A percentile compares a stretch with the other conserved stretches of the same genome.
These are phyloP conservation scores for Pogonocherus hispidulus DNA, from an alignment of 2,888 invertebrate species.

Conservation along the genomic window DNA sequence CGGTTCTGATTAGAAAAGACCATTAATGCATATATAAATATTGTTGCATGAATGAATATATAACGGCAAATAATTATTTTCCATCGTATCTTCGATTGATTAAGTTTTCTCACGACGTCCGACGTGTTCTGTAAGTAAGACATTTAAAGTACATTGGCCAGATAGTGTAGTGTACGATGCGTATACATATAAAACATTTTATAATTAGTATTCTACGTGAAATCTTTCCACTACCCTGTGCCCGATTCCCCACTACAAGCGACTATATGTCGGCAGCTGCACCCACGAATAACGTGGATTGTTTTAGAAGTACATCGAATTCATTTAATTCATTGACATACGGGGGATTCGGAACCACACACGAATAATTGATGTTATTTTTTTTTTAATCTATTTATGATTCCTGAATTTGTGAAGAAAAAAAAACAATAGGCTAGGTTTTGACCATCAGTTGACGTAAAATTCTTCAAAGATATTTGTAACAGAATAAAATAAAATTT, in stretches of 20 bases:
- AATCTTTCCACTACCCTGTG: slow-evolving; percentile 41
- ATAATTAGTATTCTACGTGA: slow-evolving; percentile 57
- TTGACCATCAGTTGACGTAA: too few relatives aligned
- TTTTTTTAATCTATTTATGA: background rate
- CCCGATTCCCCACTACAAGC: slow-evolving; percentile 47
- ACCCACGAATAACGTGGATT: slow-evolving; percentile 62
- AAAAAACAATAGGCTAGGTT: too few relatives aligned
- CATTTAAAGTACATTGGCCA: slow-evolving; percentile 57
- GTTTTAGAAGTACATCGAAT: slow-evolving; percentile 58
- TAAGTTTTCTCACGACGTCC: slow-evolving; percentile 55
- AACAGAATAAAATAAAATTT: too few relatives aligned
- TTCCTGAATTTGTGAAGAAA: too few relatives aligned
- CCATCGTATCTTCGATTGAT: slow-evolving; percentile 48
- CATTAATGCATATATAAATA: slow-evolving; percentile 37
- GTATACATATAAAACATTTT: slow-evolving; percentile 35
- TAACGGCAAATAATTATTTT: slow-evolving; percentile 53
- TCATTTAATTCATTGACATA: slow-evolving; percentile 43
- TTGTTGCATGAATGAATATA: slow-evolving; percentile 50
- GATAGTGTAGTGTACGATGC: slow-evolving; percentile 47
- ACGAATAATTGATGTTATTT: background rate
- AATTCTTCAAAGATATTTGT: too few relatives aligned
- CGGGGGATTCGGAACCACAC: background rate
- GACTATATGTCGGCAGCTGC: slow-evolving; percentile 64
- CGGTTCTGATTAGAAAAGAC: slow-evolving; percentile 27
- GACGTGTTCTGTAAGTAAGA: slow-evolving; percentile 57